Conservation (phyloP, 2,888 invertebrate genomes). For the Scaptomyza cyrtandrae region DNA sequence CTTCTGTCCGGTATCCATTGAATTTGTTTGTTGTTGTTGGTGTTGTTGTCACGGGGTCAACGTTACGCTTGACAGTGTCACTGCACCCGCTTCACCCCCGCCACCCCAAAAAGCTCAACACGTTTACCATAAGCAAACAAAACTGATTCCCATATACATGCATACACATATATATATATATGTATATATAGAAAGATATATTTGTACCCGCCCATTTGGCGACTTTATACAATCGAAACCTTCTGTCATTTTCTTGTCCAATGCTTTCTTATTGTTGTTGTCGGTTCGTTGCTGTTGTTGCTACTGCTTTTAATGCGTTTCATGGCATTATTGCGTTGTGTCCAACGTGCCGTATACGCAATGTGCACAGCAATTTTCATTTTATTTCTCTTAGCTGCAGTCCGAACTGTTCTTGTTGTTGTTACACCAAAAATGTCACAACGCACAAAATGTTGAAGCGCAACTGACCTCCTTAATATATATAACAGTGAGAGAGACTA, state of each 20-base stretch:
- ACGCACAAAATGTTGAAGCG: conserved; percentile 52
- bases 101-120: not conserved
- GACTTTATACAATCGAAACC: conserved; percentile 73
- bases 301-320: conserved; percentile 62
- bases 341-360: conserved; percentile 72
- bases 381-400: conserved; percentile 28
- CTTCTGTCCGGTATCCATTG: conserved; percentile 16
- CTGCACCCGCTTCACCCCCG: conserved; percentile 53
- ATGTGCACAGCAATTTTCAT: conserved; percentile 52
- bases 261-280: conserved; percentile 28
- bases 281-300: conserved; percentile 7
- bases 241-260: conserved; percentile 73
- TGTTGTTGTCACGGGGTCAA: conserved; percentile 55
- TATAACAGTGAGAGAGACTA: too few species aligned
- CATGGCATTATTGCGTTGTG: conserved; percentile 67
- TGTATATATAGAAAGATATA: not conserved
- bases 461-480: conserved; percentile 66
- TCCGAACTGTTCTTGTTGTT: conserved; percentile 19
- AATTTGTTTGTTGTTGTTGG: conserved; percentile 33
- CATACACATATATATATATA: not conserved
- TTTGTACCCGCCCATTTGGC: conserved; percentile 26
- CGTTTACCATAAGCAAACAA: not conserved
- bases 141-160: conserved; percentile 31
- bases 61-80: conserved; percentile 68
- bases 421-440: conserved; percentile 70